These are phyloP conservation scores for Stegastes partitus DNA, from an alignment of 2,113 vertebrate species.

Conservation along the genomic window DNA sequence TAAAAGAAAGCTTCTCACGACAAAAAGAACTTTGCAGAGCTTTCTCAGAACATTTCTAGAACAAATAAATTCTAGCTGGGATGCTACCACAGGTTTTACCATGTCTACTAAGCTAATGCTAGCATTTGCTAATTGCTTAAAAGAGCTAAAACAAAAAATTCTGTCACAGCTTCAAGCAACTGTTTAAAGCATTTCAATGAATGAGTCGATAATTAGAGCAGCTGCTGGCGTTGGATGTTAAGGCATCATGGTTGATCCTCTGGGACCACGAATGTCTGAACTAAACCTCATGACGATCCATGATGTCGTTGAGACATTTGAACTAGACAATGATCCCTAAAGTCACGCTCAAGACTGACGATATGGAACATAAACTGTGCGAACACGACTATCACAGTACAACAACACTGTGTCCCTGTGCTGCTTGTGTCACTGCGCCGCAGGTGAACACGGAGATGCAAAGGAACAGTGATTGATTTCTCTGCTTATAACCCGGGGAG, in stretches of 20 bases:
- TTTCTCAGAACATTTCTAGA: too few species aligned
- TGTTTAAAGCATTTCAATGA: too few species aligned
- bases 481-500: constrained; percentile 16
- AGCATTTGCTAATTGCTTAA: too few species aligned
- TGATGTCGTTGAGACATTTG: not conserved
- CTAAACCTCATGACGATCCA: not conserved
- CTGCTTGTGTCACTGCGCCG: constrained; percentile 14
- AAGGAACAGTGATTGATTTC: constrained; percentile 49
- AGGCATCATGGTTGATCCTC: not conserved
- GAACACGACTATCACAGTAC: not conserved
- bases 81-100: too few species aligned
- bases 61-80: too few species aligned
- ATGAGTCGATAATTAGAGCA: not conserved
- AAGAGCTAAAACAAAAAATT: too few species aligned
- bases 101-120: too few species aligned
- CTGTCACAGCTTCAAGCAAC: too few species aligned
- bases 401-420: constrained; percentile 12
- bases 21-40: too few species aligned
- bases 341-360: not conserved
- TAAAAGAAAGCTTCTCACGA: too few species aligned
- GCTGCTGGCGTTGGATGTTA: not conserved
- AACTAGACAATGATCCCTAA: not conserved
- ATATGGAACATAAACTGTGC: not conserved
- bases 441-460: constrained; percentile 35
- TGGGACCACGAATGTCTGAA: not conserved